Evolutionary conservation across 2,888 invertebrate genomes (phyloP).

Genomic region (Phaonia tiefii): DNA sequence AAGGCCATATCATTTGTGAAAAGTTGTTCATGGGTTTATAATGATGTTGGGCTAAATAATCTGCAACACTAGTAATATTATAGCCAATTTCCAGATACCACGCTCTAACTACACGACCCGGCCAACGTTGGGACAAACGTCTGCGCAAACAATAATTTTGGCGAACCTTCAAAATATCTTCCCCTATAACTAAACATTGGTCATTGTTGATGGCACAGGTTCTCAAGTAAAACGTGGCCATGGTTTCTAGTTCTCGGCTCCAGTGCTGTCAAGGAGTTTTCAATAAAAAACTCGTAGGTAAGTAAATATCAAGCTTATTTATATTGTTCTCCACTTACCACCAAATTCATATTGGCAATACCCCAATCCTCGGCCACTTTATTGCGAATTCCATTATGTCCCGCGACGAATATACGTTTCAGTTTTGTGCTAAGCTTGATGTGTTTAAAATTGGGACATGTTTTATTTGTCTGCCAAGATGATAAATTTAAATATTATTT

Average conservation of each 20-base stretch:
- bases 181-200: slow-evolving; percentile 67
- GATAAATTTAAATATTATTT: neutral
- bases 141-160: slow-evolving; percentile 62
- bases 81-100: slow-evolving; percentile 69
- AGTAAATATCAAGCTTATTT: neutral
- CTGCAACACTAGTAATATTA: slow-evolving; percentile 40
- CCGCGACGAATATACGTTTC: slow-evolving; percentile 55
- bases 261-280: slow-evolving; percentile 66
- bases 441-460: neutral
- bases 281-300: neutral
- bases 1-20: slow-evolving; percentile 70
- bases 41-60: slow-evolving; percentile 45
- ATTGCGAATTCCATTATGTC: slow-evolving; percentile 71
- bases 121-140: slow-evolving; percentile 64
- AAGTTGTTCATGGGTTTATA: slow-evolving; percentile 48
- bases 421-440: slow-evolving; percentile 5
- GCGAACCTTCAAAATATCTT: slow-evolving; percentile 59
- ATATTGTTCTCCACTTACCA: slow-evolving; percentile 62
- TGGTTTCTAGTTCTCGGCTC: slow-evolving; percentile 65
- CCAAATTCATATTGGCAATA: slow-evolving; percentile 70
- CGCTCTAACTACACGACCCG: slow-evolving; percentile 63
- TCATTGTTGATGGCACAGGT: slow-evolving; percentile 60
- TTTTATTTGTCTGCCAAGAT: neutral
- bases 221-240: slow-evolving; percentile 64
- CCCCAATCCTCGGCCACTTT: slow-evolving; percentile 67